A percentile compares a stretch with the other conserved stretches of the same genome.
Evolutionary conservation across 2,113 vertebrate species (phyloP).

Genomic region (Nothoprocta pentlandii): DNA sequence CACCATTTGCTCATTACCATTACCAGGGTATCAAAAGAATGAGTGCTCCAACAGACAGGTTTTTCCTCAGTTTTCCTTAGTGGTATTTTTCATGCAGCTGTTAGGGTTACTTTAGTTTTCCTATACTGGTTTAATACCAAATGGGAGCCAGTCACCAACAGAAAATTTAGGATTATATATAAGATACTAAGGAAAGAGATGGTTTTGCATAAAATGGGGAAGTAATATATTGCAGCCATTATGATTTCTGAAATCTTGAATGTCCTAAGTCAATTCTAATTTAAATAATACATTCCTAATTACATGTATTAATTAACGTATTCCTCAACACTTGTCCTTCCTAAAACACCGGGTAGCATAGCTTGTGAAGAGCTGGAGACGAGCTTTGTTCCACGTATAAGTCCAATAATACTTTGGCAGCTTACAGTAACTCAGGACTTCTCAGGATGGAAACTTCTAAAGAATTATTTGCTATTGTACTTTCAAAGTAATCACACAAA

Average conservation of each 20-base stretch:
- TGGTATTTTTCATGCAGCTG: background rate
- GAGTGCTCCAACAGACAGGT: background rate
- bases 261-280: background rate
- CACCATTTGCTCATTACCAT: fast-evolving
- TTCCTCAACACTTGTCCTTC: background rate
- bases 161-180: background rate
- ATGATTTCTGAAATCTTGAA: background rate
- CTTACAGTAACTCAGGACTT: background rate
- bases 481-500: background rate
- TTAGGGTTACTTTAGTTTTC: background rate
- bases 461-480: background rate
- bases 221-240: background rate
- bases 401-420: background rate
- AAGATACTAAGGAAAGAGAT: background rate
- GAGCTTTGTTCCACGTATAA: background rate
- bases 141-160: background rate
- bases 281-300: background rate
- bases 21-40: background rate
- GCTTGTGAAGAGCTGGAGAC: background rate
- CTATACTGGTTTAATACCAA: background rate
- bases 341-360: background rate
- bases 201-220: background rate
- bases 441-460: background rate
- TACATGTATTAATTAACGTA: background rate
- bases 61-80: background rate